phyloP scores from a whole-genome alignment of 2,113 vertebrate genomes.

The Phaethon lepturus region DNA sequence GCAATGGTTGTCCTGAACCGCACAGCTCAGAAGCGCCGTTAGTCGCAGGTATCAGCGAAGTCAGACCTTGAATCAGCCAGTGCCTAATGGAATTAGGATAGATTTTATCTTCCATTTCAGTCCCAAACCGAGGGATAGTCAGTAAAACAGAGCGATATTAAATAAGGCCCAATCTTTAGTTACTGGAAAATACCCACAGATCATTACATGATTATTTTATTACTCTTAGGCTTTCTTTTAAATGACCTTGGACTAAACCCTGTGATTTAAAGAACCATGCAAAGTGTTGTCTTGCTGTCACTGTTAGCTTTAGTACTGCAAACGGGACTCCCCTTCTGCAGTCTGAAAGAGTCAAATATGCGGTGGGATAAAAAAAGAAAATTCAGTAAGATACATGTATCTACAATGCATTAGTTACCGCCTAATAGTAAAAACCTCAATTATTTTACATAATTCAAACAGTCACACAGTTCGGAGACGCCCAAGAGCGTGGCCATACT shows the following conservation, averaged over 20 bases:
- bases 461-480: rapidly evolving
- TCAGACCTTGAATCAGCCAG: not conserved
- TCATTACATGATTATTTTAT: not conserved
- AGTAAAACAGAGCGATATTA: not conserved
- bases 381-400: not conserved
- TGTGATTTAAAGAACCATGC: not conserved
- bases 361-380: not conserved
- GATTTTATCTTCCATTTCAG: slow-evolving; percentile 57
- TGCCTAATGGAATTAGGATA: not conserved
- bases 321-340: not conserved
- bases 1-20: not conserved
- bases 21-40: rapidly evolving
- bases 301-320: not conserved
- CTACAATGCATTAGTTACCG: not conserved
- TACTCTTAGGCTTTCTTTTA: not conserved
- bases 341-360: not conserved
- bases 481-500: not conserved
- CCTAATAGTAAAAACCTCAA: rapidly evolving
- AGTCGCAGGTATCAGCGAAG: not conserved
- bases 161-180: not conserved
- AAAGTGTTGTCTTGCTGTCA: not conserved
- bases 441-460: not conserved
- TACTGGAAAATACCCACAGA: not conserved
- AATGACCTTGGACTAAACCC: not conserved
- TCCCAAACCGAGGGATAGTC: slow-evolving; percentile 24